Evolutionary conservation across 2,888 invertebrate genomes (phyloP).

Genomic region (Sturmia bella): DNA sequence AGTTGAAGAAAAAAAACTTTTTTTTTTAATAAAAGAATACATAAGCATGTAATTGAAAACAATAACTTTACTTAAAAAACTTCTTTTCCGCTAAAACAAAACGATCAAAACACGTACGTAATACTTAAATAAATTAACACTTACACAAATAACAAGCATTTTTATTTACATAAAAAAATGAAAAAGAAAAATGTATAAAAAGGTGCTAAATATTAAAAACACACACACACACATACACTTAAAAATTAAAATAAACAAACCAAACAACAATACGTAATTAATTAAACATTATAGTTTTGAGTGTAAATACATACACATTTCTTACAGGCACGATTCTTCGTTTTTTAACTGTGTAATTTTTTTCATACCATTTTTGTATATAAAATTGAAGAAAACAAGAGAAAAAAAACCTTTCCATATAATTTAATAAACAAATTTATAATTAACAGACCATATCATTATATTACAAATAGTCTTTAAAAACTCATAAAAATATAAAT

Average conservation of each 20-base stretch:
- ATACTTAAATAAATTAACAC: slow-evolving; percentile 38
- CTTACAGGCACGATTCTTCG: slow-evolving; percentile 28
- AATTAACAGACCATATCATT: slow-evolving; percentile 70
- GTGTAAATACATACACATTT: slow-evolving; percentile 54
- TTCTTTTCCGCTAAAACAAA: slow-evolving; percentile 12
- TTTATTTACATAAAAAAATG: slow-evolving; percentile 38
- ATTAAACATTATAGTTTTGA: slow-evolving; percentile 45
- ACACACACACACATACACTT: slow-evolving; percentile 13
- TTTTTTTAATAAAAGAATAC: slow-evolving; percentile 21
- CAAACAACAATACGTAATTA: slow-evolving; percentile 64
- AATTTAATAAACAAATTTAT: slow-evolving; percentile 57
- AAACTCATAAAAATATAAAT: slow-evolving; percentile 34
- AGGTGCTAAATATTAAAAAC: slow-evolving; percentile 63
- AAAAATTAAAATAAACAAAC: slow-evolving; percentile 29
- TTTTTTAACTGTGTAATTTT: slow-evolving; percentile 23
- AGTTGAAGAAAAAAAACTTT: slow-evolving; percentile 56
- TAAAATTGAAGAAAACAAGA: slow-evolving; percentile 39
- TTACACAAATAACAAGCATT: slow-evolving; percentile 45
- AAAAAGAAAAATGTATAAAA: slow-evolving; percentile 57
- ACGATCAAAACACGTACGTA: slow-evolving; percentile 59
- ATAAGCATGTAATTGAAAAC: slow-evolving; percentile 43
- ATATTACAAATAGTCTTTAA: slow-evolving; percentile 57
- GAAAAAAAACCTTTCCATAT: slow-evolving; percentile 54
- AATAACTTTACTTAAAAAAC: slow-evolving; percentile 42
- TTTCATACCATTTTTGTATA: slow-evolving; percentile 56